Conservation (phyloP, 2,797 vertebrate genomes). For the Crenichthys baileyi region DNA sequence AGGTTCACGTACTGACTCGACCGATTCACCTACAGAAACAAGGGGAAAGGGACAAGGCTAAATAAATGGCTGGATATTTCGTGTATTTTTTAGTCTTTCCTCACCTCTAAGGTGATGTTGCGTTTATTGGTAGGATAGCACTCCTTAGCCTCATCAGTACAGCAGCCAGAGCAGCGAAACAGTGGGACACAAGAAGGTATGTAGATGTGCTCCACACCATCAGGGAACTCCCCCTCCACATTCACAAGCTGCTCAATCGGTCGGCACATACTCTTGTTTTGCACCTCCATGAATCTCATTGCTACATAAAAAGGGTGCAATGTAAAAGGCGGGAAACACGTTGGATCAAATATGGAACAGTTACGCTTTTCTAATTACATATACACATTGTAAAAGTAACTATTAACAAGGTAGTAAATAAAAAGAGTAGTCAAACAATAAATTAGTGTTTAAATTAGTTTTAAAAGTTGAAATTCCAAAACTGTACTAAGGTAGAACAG, state of each 20-base stretch:
- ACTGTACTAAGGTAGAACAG: too few relatives aligned
- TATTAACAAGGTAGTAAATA: background rate
- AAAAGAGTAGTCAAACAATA: background rate
- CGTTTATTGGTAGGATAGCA: conserved; percentile 77
- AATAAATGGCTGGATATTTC: background rate
- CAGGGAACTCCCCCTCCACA: conserved; percentile 84
- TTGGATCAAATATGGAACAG: background rate
- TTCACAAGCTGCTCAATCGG: conserved; percentile 86
- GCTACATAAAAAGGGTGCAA: conserved; percentile 63
- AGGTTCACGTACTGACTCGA: conserved; percentile 75
- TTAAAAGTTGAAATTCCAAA: background rate
- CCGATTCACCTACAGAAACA: conserved; percentile 83
- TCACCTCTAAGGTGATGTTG: conserved; percentile 88
- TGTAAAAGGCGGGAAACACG: background rate
- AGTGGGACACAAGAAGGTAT: conserved; percentile 86
- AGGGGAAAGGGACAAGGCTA: background rate
- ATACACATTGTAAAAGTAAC: background rate
- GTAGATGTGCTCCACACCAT: conserved; percentile 82
- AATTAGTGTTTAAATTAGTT: background rate
- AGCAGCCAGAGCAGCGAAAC: conserved; percentile 88
- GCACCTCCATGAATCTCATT: conserved; percentile 85
- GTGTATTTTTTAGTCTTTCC: background rate
- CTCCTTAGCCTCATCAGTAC: conserved; percentile 80
- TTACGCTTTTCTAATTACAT: background rate
- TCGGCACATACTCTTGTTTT: conserved; percentile 84